A percentile compares a stretch with the other conserved stretches of the same genome.
phyloP scores from a whole-genome alignment of 1,140 invertebrate species.

The Hyposmocoma kahamanoa region DNA sequence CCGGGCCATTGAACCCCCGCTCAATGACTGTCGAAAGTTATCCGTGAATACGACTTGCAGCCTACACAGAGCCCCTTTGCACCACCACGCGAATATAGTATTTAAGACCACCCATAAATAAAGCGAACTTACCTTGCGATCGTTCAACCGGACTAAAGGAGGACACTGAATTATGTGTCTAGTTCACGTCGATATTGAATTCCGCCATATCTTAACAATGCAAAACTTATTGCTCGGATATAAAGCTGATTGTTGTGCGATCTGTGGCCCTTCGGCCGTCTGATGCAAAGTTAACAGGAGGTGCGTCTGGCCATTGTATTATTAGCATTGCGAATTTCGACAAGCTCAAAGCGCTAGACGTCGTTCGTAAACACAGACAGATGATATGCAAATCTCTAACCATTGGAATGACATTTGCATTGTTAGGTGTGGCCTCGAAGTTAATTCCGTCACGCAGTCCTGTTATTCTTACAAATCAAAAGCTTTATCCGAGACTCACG shows the following conservation, averaged over 20 bases:
- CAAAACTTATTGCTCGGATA: conserved; percentile 14
- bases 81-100: conserved; percentile 30
- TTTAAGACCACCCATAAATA: conserved; percentile 30
- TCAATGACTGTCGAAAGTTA: conserved; percentile 64
- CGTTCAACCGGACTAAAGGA: conserved; percentile 20
- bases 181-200: conserved; percentile 30
- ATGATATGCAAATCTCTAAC: conserved; percentile 48
- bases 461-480: conserved; percentile 1
- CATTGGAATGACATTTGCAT: conserved; percentile 27
- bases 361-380: conserved; percentile 48
- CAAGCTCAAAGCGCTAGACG: conserved; percentile 43
- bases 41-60: conserved; percentile 32
- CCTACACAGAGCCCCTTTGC: conserved; percentile 25
- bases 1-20: conserved; percentile 50
- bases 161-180: conserved; percentile 35
- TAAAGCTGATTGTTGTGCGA: conserved; percentile 26
- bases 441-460: conserved; percentile 3
- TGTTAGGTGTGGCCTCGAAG: conserved; percentile 18
- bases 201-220: conserved; percentile 14
- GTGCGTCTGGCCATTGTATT: conserved; percentile 58
- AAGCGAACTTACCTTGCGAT: conserved; percentile 31
- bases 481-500: too few relatives aligned
- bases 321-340: conserved; percentile 62
- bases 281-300: conserved; percentile 32
- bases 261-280: conserved; percentile 20